Conservation (phyloP, 2,888 invertebrate genomes). For the Tridacna gigas region DNA sequence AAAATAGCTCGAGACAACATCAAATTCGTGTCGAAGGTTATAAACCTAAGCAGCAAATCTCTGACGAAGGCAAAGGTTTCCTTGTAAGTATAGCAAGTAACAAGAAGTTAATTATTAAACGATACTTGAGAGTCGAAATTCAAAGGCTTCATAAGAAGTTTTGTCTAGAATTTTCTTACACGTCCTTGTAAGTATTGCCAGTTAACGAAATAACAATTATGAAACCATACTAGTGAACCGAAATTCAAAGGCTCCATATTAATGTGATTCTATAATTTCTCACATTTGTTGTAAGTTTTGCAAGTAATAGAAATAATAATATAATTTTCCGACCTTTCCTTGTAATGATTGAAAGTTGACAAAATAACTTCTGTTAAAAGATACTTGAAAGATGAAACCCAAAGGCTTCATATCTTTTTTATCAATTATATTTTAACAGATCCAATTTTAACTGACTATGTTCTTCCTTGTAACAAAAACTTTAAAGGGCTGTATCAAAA, state of each 20-base stretch:
- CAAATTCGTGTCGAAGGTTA: conserved; percentile 68
- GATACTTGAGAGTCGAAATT: too few relatives aligned
- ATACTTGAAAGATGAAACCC: too few relatives aligned
- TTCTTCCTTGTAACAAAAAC: too few relatives aligned
- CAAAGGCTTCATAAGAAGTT: too few relatives aligned
- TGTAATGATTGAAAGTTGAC: too few relatives aligned
- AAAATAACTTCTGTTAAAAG: not conserved
- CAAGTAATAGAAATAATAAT: too few relatives aligned
- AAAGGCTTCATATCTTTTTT: too few relatives aligned
- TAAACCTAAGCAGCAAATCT: conserved; percentile 67
- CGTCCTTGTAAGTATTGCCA: not conserved
- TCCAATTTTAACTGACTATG: not conserved
- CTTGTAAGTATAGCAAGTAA: conserved; percentile 62
- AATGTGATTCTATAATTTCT: not conserved
- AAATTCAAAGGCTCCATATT: not conserved
- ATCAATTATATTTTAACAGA: too few relatives aligned
- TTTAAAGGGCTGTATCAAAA: not conserved
- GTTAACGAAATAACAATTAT: not conserved
- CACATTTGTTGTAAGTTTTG: too few relatives aligned
- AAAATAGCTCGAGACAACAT: conserved; percentile 67
- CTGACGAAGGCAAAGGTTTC: conserved; percentile 63
- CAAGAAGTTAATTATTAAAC: too few relatives aligned
- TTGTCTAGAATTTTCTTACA: not conserved
- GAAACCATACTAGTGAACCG: not conserved
- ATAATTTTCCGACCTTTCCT: too few relatives aligned